phyloP scores from a whole-genome alignment of 2,113 vertebrate genomes.

The Tychaedon coryphoeus region DNA sequence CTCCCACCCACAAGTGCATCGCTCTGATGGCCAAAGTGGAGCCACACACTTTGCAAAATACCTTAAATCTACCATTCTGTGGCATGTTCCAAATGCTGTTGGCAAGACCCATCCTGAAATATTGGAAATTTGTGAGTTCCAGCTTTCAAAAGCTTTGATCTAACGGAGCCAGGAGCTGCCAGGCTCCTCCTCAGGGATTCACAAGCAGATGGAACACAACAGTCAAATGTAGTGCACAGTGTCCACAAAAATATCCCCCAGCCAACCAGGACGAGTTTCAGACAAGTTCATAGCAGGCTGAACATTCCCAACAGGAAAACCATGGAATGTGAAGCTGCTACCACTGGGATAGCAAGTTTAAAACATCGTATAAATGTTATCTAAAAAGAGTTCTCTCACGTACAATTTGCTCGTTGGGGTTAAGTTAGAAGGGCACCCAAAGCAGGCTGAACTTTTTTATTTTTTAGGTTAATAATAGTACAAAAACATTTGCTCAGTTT shows the following conservation, averaged over 20 bases:
- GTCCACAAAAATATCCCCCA: not conserved
- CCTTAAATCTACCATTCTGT: not conserved
- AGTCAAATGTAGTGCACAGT: slow-evolving; percentile 56
- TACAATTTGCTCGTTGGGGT: slow-evolving; percentile 32
- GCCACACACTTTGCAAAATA: not conserved
- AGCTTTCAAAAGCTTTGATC: not conserved
- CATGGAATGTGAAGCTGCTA: slow-evolving; percentile 54
- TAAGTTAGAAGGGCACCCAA: slow-evolving; percentile 54
- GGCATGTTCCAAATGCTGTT: not conserved
- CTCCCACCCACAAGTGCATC: not conserved
- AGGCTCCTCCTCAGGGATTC: not conserved
- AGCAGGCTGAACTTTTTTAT: slow-evolving; percentile 46
- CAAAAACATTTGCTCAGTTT: slow-evolving; percentile 80
- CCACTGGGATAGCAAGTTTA: slow-evolving; percentile 31
- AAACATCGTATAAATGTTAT: slow-evolving; percentile 39
- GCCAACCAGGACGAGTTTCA: slow-evolving; percentile 5
- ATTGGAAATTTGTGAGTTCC: not conserved
- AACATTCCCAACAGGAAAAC: slow-evolving; percentile 26
- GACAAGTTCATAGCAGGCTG: slow-evolving; percentile 8
- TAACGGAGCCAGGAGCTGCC: not conserved
- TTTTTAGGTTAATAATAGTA: slow-evolving; percentile 68
- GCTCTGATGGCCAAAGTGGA: not conserved
- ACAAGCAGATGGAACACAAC: not conserved
- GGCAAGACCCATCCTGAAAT: not conserved
- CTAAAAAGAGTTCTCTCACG: slow-evolving; percentile 41